phyloP scores from a whole-genome alignment of 1,140 invertebrate species.

The Drosophila nebulosa region DNA sequence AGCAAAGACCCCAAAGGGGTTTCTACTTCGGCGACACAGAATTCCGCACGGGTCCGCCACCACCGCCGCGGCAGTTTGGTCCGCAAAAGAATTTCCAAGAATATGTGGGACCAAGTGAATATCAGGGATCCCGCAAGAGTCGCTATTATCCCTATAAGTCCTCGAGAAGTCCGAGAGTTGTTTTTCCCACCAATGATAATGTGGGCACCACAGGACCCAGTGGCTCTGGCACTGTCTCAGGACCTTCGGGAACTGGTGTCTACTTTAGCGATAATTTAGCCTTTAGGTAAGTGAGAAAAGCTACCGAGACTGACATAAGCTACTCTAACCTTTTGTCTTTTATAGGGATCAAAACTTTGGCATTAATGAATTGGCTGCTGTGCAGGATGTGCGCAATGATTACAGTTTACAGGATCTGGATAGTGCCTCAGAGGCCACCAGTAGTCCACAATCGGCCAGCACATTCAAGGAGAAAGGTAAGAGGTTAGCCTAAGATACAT shows the following conservation, averaged over 20 bases:
- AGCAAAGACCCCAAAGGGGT: constrained; percentile 63
- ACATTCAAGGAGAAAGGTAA: constrained; percentile 84
- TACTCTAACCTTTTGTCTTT: background rate
- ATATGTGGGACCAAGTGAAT: constrained; percentile 59
- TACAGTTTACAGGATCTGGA: constrained; percentile 83
- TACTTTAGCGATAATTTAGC: constrained; percentile 83
- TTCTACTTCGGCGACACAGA: constrained; percentile 72
- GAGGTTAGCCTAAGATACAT: background rate
- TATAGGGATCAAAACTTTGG: constrained; percentile 83
- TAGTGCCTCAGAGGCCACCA: constrained; percentile 67
- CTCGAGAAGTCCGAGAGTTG: constrained; percentile 83
- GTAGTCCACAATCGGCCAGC: constrained; percentile 68
- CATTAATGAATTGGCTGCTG: constrained; percentile 82
- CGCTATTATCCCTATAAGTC: constrained; percentile 76
- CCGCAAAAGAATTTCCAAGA: constrained; percentile 76
- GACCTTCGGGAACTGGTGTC: constrained; percentile 69
- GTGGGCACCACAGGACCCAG: constrained; percentile 80
- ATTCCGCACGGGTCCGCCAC: constrained; percentile 61
- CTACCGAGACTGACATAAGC: background rate
- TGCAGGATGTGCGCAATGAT: constrained; percentile 82
- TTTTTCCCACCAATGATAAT: constrained; percentile 83
- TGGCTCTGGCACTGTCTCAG: constrained; percentile 53
- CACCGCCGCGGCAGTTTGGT: constrained; percentile 57
- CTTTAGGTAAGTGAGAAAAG: constrained; percentile 74
- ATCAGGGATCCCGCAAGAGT: constrained; percentile 68